Evolutionary conservation across 2,888 invertebrate genomes (phyloP).

Genomic region (Ischnura elegans): DNA sequence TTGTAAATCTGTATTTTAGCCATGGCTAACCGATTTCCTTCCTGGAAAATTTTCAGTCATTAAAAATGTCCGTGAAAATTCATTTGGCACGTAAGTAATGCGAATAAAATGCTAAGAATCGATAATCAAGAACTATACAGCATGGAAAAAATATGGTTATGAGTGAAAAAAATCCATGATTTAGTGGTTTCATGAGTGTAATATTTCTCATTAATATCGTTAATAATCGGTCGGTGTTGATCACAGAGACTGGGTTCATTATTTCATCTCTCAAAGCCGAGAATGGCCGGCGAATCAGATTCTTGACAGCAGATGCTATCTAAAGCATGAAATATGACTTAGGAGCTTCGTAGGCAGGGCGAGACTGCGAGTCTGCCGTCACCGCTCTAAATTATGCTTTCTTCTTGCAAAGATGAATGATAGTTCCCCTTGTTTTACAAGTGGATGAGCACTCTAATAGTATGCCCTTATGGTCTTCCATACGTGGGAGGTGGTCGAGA

Average conservation of each 20-base stretch:
- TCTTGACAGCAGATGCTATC: slow-evolving; percentile 6
- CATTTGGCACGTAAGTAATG: no score
- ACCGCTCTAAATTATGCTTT: not conserved
- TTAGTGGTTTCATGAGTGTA: not conserved
- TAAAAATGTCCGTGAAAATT: no score
- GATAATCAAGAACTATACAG: not conserved
- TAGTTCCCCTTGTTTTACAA: not conserved
- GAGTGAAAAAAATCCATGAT: not conserved
- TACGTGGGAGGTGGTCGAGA: not conserved
- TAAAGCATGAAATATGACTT: not conserved
- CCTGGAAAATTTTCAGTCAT: no score
- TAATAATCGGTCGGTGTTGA: not conserved
- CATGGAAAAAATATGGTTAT: not conserved
- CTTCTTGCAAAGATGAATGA: not conserved
- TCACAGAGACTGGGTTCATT: not conserved
- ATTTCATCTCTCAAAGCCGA: not conserved
- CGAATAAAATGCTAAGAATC: not conserved
- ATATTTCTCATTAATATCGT: not conserved
- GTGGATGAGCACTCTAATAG: not conserved
- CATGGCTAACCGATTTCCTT: no score
- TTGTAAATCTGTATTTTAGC: no score
- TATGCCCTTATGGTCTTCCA: not conserved
- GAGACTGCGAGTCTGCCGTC: not conserved
- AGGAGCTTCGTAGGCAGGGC: not conserved
- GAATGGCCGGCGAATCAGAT: not conserved